Base-by-base conservation (phyloP, 2,797 vertebrate species). In the Amblyopsis hoosieri region DNA sequence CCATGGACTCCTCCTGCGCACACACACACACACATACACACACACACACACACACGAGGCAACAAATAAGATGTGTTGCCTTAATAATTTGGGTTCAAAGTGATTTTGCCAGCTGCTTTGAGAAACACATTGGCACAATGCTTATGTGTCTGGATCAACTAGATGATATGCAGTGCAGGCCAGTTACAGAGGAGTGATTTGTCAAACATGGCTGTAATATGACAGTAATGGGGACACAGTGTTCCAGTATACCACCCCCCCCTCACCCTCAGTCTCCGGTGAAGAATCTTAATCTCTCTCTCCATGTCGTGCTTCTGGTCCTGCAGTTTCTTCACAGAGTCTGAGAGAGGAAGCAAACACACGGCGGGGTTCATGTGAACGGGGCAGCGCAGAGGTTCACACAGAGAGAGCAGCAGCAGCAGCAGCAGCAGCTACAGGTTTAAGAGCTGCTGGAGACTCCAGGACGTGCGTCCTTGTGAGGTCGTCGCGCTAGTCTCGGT, bases 241-340 rank as follows among this genome's bases (percentile, higher is more conserved):
- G 2, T 15, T 50, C 1, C 48, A 4, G 10, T 46, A 12, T 45
- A 61, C 9, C 37, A 42, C 37, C 96, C 96, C 33, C 12, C 8
- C 48, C 76, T 83, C 69, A 98, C 97, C 93, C 97, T 93, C 47
- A 98, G 91, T 68, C 94, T 93, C 71, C 96, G 91, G 71, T 98
- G 95, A 29, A 98, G 94, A 57, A 96, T 97, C 91, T 98, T 98
- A 54, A 97, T 97, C 83, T 98, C 97, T 81, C 96, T 91, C 79
- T 98, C 97, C 96, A 97, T 96, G 84, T 97, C 96, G 31, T 97
- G 96, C 62, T 96, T 97, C 84, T 98, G 96, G 82, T 98, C 96
- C 75, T 98, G 96, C 64, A 97, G 93, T 81, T 98, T 98, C 87
- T 97, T 97, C 73, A 98, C 95, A 0, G 96, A 94, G 84, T 96